These are phyloP conservation scores for Helarctos malayanus DNA, from an alignment of 2,797 vertebrate genomes.

Conservation along the genomic window DNA sequence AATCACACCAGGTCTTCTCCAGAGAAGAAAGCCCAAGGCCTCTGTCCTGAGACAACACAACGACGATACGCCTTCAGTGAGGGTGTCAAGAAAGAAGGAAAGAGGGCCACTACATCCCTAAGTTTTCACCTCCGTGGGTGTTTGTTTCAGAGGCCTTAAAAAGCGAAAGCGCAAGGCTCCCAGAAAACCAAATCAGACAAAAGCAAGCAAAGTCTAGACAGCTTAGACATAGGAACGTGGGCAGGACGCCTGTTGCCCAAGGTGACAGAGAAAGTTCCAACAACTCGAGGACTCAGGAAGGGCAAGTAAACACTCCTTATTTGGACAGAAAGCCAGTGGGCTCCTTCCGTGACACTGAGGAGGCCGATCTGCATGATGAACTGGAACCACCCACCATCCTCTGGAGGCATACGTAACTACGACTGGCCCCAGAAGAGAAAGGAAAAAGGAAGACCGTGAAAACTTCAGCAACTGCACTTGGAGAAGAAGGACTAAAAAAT, in stretches of 20 bases:
- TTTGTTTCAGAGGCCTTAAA: conserved; percentile 58
- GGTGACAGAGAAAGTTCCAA: conserved; percentile 85
- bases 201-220: conserved; percentile 75
- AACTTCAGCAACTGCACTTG: conserved; percentile 62
- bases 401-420: conserved; percentile 97
- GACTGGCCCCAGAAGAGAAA: conserved; percentile 94
- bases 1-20: not conserved
- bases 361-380: conserved; percentile 87
- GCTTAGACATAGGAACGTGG: conserved; percentile 68
- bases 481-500: conserved; percentile 90
- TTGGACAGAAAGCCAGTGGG: conserved; percentile 77
- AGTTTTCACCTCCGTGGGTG: fast-evolving
- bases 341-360: conserved; percentile 75
- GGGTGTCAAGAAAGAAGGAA: not conserved
- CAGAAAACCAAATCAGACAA: conserved; percentile 84
- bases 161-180: conserved; percentile 85
- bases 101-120: not conserved
- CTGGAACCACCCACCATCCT: conserved; percentile 94
- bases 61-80: not conserved
- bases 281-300: conserved; percentile 79
- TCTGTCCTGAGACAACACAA: not conserved
- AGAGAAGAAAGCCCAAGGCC: not conserved
- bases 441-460: conserved; percentile 87
- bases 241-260: conserved; percentile 64
- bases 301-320: conserved; percentile 75